Conservation (phyloP, 2,797 vertebrate species). For the Etheostoma nigrum region DNA sequence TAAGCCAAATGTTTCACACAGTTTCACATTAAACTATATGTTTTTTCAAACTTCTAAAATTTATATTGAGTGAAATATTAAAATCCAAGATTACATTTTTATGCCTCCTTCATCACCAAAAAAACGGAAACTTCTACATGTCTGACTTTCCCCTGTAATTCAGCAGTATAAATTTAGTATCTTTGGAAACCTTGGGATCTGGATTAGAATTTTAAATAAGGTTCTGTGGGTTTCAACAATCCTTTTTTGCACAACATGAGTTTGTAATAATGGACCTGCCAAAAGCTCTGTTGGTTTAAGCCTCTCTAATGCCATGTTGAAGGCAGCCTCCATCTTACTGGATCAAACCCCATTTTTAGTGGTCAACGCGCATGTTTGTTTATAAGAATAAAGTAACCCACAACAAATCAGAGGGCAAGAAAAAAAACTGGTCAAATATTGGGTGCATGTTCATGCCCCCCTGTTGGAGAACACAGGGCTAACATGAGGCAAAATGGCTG, state of each 20-base stretch:
- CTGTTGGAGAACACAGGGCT: conserved; percentile 8
- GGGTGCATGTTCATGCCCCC: conserved; percentile 7
- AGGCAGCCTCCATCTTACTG: conserved; percentile 34
- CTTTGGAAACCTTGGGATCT: conserved; percentile 58
- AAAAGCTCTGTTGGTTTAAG: conserved; percentile 38
- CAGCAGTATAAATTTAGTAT: conserved; percentile 63
- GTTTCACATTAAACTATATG: not conserved
- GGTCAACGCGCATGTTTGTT: conserved; percentile 35
- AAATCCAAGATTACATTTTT: conserved; percentile 40
- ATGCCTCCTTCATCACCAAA: conserved; percentile 47
- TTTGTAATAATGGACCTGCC: conserved; percentile 63
- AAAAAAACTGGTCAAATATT: conserved; percentile 19
- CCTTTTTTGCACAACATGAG: conserved; percentile 53
- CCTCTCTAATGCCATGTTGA: conserved; percentile 55
- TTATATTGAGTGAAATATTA: conserved; percentile 46
- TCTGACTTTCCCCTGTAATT: conserved; percentile 64
- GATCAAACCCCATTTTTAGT: conserved; percentile 35
- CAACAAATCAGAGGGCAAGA: conserved; percentile 26
- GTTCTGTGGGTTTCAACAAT: conserved; percentile 59
- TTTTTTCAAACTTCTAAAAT: conserved; percentile 20
- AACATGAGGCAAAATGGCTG: conserved; percentile 32
- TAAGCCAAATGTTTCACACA: not conserved
- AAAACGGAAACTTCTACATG: conserved; percentile 51
- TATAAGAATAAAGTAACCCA: conserved; percentile 36
- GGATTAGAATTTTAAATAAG: conserved; percentile 59